Percentiles rank a stretch among this genome's conserved stretches.
Evolutionary conservation across 2,797 vertebrate genomes (phyloP).

Genomic region (Eleutherodactylus coqui): DNA sequence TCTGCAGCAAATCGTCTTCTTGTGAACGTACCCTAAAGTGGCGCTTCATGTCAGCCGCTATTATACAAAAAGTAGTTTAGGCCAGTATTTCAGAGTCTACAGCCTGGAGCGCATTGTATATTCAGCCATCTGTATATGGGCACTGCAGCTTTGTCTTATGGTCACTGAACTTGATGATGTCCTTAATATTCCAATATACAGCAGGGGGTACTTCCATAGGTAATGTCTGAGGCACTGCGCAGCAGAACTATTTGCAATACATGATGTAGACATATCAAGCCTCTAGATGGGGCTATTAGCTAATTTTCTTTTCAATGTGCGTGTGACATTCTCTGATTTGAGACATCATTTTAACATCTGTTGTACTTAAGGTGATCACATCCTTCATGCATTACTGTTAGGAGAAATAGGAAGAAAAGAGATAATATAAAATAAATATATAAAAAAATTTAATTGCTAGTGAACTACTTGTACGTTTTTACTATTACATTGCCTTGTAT

Average conservation of each 20-base stretch:
- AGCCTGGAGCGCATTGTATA: too few relatives aligned
- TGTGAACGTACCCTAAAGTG: too few relatives aligned
- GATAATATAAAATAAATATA: too few relatives aligned
- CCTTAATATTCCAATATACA: neutral
- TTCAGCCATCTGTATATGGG: neutral
- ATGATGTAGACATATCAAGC: neutral
- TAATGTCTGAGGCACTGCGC: neutral
- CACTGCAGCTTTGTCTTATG: neutral
- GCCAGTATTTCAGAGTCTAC: too few relatives aligned
- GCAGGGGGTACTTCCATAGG: neutral
- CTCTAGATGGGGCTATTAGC: constrained; percentile 22
- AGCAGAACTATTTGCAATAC: neutral
- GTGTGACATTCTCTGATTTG: neutral
- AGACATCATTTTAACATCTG: neutral
- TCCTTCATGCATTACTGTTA: neutral
- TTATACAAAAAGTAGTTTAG: too few relatives aligned
- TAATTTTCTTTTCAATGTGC: neutral
- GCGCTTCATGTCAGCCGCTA: too few relatives aligned
- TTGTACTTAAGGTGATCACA: neutral
- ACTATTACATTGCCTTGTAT: too few relatives aligned
- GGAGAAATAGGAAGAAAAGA: too few relatives aligned
- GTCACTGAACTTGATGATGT: neutral
- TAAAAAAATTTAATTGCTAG: neutral
- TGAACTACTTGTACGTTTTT: too few relatives aligned
- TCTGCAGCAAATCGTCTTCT: too few relatives aligned